Conservation (phyloP, 2,888 invertebrate genomes). For the Hofmannophila pseudospretella region DNA sequence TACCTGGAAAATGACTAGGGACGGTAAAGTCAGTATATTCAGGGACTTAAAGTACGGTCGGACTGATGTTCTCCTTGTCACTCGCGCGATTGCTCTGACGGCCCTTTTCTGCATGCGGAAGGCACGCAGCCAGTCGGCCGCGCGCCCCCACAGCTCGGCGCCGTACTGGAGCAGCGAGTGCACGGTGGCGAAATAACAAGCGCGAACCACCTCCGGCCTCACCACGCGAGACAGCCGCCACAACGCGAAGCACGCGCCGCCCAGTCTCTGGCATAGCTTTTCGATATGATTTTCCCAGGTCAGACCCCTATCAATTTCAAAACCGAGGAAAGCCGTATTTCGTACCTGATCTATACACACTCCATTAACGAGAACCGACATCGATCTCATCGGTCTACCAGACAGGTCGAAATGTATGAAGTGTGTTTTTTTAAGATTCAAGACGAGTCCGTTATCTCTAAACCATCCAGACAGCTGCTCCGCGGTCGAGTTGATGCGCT, state of each 20-base stretch:
- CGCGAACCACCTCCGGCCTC: not conserved
- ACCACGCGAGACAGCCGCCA: not conserved
- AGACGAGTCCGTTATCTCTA: constrained; percentile 3
- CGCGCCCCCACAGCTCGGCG: not conserved
- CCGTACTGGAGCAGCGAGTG: not conserved
- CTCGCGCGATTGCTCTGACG: too few species aligned
- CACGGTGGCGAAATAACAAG: not conserved
- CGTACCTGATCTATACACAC: not conserved
- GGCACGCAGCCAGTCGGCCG: not conserved
- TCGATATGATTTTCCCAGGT: not conserved
- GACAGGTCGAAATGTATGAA: constrained; percentile 4
- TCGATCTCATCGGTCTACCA: not conserved
- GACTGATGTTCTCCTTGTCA: too few species aligned
- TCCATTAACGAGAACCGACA: not conserved
- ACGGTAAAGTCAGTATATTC: not conserved
- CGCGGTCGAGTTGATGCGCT: not conserved
- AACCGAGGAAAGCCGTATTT: not conserved
- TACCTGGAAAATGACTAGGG: not conserved
- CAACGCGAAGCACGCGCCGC: not conserved
- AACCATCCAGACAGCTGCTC: constrained; percentile 6
- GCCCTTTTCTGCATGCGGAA: not conserved
- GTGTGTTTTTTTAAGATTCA: constrained; percentile 6
- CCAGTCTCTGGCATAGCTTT: not conserved
- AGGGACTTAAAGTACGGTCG: not conserved
- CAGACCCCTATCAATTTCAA: not conserved